Base-by-base conservation (phyloP, 2,888 invertebrate species). In the Lingula anatina region DNA sequence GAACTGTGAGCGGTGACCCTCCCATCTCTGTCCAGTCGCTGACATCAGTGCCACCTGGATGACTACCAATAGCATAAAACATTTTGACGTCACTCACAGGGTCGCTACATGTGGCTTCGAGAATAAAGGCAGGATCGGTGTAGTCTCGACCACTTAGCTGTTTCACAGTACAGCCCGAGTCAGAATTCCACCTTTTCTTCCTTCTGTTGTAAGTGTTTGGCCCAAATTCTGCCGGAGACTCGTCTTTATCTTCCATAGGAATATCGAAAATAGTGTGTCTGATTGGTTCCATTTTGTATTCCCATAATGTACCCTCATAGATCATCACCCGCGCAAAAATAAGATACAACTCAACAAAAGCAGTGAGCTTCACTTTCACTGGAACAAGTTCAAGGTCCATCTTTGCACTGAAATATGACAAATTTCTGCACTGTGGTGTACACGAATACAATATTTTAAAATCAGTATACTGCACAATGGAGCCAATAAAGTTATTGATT, bases 301-400 rank as follows among this genome's bases (percentile, higher is more conserved):
- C 20, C 62, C 62, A 64, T 1, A 64, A 46, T 1, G 39, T 46
- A 1, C 50, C 60, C 45, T 59, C 55, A 44, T 52, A 64, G 1
- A 62, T 53, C 1, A 56, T 60, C 0, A 53, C 47, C 31, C 24
- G 39, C 25, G 15, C 46, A 21, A 56, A 39, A 12, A 49, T 2
- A 3, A 61, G 31, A 9, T 42, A 28, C 12, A 60, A 2, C 31
- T 60, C 52, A 2, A 57, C 64, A 49, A 47, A 55, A 2, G 54
- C 64, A 41, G 42, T 49, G 1, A 64, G 51, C 31, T 41, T 15
- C 2, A 64, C 47, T 5, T 46, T 41, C 0, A 64, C 31, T 3
- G 64, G 64, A 2, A 54, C 50, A 5, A 64, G 36, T 26, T 40
- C 38, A 25, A 64, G n/a, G 38, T 64, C 64, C 53, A 64, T 50